A percentile compares a stretch with the other conserved stretches of the same genome.
phyloP scores from a whole-genome alignment of 2,888 invertebrate species.

The Latrodectus elegans region DNA sequence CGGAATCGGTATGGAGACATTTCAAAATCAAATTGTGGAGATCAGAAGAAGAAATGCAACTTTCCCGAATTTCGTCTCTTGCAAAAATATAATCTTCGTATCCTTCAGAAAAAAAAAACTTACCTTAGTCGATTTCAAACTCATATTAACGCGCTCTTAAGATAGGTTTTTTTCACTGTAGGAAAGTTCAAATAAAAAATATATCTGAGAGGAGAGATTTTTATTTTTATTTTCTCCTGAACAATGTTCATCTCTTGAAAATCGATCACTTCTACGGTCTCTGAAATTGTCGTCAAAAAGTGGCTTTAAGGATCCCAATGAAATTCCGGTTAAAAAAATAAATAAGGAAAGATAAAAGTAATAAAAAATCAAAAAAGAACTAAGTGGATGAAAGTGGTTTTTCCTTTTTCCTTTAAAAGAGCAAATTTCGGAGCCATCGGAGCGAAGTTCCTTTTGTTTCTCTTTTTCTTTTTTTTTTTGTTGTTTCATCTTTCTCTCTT shows the following conservation, averaged over 20 bases:
- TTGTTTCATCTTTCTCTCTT: constrained; percentile 42
- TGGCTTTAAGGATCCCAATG: constrained; percentile 66
- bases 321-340: constrained; percentile 50
- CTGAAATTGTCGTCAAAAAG: constrained; percentile 68
- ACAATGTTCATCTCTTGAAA: constrained; percentile 63
- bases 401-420: constrained; percentile 66
- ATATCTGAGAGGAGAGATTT: constrained; percentile 22
- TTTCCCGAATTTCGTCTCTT: constrained; percentile 39
- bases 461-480: constrained; percentile 27
- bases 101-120: constrained; percentile 36
- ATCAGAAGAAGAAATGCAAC: constrained; percentile 59
- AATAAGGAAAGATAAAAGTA: constrained; percentile 39
- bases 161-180: constrained; percentile 36
- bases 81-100: constrained; percentile 54
- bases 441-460: constrained; percentile 57
- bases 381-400: constrained; percentile 69
- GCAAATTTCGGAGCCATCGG: constrained; percentile 63
- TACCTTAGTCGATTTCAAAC: constrained; percentile 53
- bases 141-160: constrained; percentile 65
- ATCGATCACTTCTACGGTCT: constrained; percentile 60
- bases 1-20: constrained; percentile 19
- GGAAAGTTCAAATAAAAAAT: constrained; percentile 56
- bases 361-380: constrained; percentile 60
- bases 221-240: constrained; percentile 34
- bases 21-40: constrained; percentile 55